These are phyloP conservation scores for Nowickia ferox DNA, from an alignment of 2,888 invertebrate genomes.

Conservation along the genomic window DNA sequence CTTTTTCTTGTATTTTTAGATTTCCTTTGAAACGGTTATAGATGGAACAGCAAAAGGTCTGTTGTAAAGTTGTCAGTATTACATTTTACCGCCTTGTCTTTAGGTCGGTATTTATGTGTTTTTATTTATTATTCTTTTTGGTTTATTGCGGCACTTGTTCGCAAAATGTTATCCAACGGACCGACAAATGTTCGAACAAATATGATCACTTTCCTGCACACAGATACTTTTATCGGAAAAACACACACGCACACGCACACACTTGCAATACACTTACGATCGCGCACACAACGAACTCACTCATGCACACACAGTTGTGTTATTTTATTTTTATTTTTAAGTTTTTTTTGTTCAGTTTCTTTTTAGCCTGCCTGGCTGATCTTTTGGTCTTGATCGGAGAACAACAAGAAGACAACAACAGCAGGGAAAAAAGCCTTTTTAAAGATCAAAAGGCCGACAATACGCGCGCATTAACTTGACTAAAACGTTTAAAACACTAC, in stretches of 20 bases:
- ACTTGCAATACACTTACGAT: slow-evolving; percentile 19
- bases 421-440: slow-evolving; percentile 58
- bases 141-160: slow-evolving; percentile 69
- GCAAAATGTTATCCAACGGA: slow-evolving; percentile 50
- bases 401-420: slow-evolving; percentile 44
- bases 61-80: slow-evolving; percentile 46
- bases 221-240: slow-evolving; percentile 18
- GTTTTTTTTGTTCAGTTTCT: slow-evolving; percentile 33
- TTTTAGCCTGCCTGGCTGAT: slow-evolving; percentile 25
- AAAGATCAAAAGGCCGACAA: slow-evolving; percentile 73
- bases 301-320: slow-evolving; percentile 30
- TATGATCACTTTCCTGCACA: slow-evolving; percentile 65
- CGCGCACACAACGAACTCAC: slow-evolving; percentile 21
- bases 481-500: slow-evolving; percentile 67
- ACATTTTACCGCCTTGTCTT: slow-evolving; percentile 64
- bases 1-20: slow-evolving; percentile 68
- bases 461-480: slow-evolving; percentile 77
- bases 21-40: slow-evolving; percentile 58
- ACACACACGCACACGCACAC: slow-evolving; percentile 12
- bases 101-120: slow-evolving; percentile 36
- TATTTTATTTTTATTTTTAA: not conserved
- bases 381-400: slow-evolving; percentile 67
- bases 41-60: slow-evolving; percentile 43
- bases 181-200: slow-evolving; percentile 62
- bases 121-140: slow-evolving; percentile 43